These are phyloP conservation scores for Bursaphelenchus mucronatus DNA, from an alignment of 1,140 invertebrate genomes.

Conservation along the genomic window DNA sequence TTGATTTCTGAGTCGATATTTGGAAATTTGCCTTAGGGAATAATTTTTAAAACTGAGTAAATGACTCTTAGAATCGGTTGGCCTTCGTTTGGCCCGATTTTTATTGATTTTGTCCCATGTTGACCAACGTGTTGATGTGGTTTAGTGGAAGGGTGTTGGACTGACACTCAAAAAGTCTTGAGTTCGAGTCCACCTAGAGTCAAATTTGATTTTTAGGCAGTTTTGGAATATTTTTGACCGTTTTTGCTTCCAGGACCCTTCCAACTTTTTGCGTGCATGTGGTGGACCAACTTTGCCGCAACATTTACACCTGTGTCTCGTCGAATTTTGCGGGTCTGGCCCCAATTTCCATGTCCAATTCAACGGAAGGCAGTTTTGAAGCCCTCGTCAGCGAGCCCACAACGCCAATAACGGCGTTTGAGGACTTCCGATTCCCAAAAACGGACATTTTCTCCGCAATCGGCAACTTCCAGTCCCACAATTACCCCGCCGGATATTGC, in stretches of 20 bases:
- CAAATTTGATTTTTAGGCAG: slow-evolving; percentile 40
- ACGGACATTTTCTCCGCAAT: slow-evolving; percentile 26
- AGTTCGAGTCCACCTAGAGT: slow-evolving; percentile 69
- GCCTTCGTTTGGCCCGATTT: no score
- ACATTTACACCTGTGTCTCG: slow-evolving; percentile 69
- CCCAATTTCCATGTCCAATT: slow-evolving; percentile 28
- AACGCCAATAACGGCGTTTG: slow-evolving; percentile 21
- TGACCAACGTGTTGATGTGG: no score
- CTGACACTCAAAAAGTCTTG: no score
- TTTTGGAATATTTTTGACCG: no score
- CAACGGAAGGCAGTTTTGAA: background rate
- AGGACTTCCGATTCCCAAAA: slow-evolving; percentile 41
- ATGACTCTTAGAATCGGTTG: no score
- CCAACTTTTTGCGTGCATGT: slow-evolving; percentile 74
- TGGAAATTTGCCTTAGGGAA: no score
- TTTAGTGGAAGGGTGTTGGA: no score
- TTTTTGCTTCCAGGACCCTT: slow-evolving; percentile 70
- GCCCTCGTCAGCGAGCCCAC: slow-evolving; percentile 2
- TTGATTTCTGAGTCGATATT: no score
- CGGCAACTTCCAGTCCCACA: slow-evolving; percentile 4
- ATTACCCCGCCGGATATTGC: slow-evolving; percentile 73
- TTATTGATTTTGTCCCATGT: no score
- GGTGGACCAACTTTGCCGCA: slow-evolving; percentile 76
- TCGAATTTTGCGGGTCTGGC: slow-evolving; percentile 62
- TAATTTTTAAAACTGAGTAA: no score